Conservation (phyloP, 2,797 vertebrate genomes). For the Allobates femoralis region DNA sequence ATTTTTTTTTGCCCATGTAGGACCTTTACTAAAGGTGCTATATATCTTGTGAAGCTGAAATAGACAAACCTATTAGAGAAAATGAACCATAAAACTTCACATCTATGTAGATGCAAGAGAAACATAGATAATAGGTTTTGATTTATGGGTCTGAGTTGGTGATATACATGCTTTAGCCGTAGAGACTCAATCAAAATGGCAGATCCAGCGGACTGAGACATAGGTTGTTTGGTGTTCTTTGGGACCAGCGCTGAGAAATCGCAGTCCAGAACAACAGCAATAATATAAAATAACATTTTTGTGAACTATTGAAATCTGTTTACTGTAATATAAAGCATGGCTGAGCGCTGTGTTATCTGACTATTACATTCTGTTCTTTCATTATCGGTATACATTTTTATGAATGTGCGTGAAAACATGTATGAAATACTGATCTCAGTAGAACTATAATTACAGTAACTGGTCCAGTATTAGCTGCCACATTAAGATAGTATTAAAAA, state of each 20-base stretch:
- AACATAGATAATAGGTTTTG: conserved; percentile 48
- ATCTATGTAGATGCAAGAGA: conserved; percentile 52
- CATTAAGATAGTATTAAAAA: not conserved
- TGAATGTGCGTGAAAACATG: not conserved
- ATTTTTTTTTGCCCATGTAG: conserved; percentile 8
- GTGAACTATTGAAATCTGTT: conserved; percentile 43
- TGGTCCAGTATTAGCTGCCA: not conserved
- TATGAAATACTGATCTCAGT: not conserved
- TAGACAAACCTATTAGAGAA: conserved; percentile 41
- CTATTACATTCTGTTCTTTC: not conserved
- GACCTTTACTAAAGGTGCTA: conserved; percentile 31
- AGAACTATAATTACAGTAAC: not conserved
- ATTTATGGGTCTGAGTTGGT: conserved; percentile 47
- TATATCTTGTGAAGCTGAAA: conserved; percentile 46
- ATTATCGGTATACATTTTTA: not conserved
- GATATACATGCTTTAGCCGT: conserved; percentile 50
- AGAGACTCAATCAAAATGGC: conserved; percentile 55
- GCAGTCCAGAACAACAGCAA: conserved; percentile 28
- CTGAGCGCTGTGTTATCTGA: not conserved
- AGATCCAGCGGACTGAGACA: conserved; percentile 35
- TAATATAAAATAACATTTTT: conserved; percentile 25
- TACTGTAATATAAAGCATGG: not conserved
- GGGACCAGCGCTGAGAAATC: conserved; percentile 10
- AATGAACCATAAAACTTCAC: conserved; percentile 51
- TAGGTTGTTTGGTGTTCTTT: conserved; percentile 34